Conservation (phyloP, 2,113 vertebrate genomes). For the Dipodomys spectabilis region DNA sequence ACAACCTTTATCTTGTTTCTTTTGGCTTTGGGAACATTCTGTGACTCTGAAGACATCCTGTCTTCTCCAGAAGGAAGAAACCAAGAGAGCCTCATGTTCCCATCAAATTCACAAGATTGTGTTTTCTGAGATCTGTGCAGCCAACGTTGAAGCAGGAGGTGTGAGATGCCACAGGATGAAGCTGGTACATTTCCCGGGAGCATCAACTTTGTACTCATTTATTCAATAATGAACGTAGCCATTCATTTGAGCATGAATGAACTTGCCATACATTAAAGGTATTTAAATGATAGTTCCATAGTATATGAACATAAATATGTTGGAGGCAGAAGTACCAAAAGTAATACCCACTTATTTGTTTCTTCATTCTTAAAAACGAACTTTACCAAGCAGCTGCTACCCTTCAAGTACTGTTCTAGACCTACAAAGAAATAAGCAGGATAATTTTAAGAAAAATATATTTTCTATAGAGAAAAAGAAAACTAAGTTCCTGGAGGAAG, state of each 20-base stretch:
- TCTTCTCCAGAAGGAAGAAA: background rate
- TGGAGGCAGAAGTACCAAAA: background rate
- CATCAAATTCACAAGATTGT: background rate
- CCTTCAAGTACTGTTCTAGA: background rate
- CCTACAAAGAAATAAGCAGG: background rate
- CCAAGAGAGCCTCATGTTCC: background rate
- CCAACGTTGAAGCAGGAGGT: background rate
- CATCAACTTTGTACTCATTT: background rate
- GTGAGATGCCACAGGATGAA: background rate
- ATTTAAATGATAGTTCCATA: background rate
- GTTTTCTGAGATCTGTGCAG: background rate
- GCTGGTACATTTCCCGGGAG: background rate
- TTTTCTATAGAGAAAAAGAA: background rate
- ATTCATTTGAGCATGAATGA: background rate
- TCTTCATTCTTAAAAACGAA: background rate
- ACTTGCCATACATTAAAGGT: background rate
- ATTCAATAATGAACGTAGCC: background rate
- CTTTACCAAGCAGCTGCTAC: background rate
- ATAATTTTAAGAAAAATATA: background rate
- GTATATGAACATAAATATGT: background rate
- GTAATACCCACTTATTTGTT: background rate
- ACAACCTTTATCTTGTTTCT: background rate
- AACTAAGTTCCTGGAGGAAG: background rate
- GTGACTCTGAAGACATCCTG: background rate
- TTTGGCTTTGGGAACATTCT: background rate